Evolutionary conservation across 2,797 vertebrate genomes (phyloP).

Genomic region (Semotilus atromaculatus): DNA sequence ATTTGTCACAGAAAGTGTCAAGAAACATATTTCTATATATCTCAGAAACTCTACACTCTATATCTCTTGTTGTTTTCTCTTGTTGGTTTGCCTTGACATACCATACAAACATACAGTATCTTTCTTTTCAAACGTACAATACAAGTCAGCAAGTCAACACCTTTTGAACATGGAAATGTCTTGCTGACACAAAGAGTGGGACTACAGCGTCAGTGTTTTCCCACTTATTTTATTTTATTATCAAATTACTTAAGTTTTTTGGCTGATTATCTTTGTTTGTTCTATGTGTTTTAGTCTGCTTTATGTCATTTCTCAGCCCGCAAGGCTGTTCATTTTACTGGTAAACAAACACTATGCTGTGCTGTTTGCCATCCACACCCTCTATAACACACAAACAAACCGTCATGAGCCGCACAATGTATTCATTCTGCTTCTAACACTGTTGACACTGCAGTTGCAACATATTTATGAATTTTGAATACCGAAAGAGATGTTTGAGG

Average conservation of each 20-base stretch:
- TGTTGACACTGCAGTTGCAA: not conserved
- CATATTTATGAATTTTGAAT: not conserved
- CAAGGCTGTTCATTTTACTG: not conserved
- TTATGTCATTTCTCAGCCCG: conserved; percentile 7
- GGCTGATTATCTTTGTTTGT: not conserved
- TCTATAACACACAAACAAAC: not conserved
- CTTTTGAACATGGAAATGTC: not conserved
- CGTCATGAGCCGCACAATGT: not conserved
- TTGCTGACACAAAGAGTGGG: not conserved
- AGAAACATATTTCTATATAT: not conserved
- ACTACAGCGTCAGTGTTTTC: not conserved
- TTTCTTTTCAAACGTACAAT: no score
- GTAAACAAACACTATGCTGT: not conserved
- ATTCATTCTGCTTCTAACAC: not conserved
- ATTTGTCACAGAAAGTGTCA: not conserved
- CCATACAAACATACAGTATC: no score
- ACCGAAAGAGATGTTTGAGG: not conserved
- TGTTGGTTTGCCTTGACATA: no score
- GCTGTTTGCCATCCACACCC: not conserved
- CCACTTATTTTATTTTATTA: not conserved
- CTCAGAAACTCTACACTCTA: not conserved
- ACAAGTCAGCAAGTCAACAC: not conserved
- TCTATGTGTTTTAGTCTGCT: not conserved
- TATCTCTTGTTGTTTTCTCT: no score
- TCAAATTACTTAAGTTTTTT: not conserved